Conservation (phyloP, 2,888 invertebrate species). For the Neoaliturus tenellus region DNA sequence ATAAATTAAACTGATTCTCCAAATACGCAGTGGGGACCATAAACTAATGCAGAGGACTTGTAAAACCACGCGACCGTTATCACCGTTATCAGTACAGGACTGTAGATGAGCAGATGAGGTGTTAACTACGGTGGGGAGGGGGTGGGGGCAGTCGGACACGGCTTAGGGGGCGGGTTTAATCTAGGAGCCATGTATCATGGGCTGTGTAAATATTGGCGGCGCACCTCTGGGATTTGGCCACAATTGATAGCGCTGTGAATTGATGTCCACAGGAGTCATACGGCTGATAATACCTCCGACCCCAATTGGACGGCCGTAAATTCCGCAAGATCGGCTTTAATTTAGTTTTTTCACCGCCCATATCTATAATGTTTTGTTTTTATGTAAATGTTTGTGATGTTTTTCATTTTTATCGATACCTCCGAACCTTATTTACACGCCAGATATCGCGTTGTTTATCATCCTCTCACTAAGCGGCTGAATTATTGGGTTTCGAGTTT, state of each 20-base stretch:
- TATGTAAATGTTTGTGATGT: constrained; percentile 54
- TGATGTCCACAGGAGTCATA: constrained; percentile 49
- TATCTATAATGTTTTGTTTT: constrained; percentile 56
- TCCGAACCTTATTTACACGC: constrained; percentile 50
- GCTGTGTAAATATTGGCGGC: constrained; percentile 55
- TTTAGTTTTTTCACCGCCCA: constrained; percentile 47
- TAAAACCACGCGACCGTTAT: constrained; percentile 12
- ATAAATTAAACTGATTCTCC: too few relatives aligned
- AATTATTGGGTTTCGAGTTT: not conserved
- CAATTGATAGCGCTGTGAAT: constrained; percentile 50
- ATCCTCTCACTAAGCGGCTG: not conserved
- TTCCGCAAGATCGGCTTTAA: constrained; percentile 55
- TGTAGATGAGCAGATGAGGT: constrained; percentile 19
- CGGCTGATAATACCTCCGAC: constrained; percentile 44
- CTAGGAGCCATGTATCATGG: constrained; percentile 54
- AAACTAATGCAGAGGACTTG: too few relatives aligned
- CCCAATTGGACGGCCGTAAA: constrained; percentile 44
- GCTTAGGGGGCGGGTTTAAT: constrained; percentile 40
- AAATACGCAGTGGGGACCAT: too few relatives aligned
- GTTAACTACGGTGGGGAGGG: constrained; percentile 4
- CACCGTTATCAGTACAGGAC: not conserved
- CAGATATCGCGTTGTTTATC: constrained; percentile 51
- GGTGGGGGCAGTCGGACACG: constrained; percentile 15
- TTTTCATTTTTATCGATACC: constrained; percentile 47
- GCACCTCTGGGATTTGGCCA: constrained; percentile 53